Conservation (phyloP, 2,888 invertebrate species). For the Sarcophaga rosellei region DNA sequence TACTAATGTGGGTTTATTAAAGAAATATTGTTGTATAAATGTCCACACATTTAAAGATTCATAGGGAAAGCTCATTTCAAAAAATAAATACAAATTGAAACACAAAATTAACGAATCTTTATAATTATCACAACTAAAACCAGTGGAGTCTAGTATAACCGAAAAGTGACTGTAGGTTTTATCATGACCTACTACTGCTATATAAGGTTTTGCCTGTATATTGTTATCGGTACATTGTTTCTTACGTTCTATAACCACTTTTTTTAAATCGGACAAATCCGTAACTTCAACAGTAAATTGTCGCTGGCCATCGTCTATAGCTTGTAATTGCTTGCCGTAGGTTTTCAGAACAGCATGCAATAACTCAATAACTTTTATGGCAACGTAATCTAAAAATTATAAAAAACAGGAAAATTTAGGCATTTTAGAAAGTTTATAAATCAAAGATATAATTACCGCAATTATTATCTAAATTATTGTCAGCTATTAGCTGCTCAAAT, state of each 20-base stretch:
- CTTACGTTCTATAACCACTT: slow-evolving; percentile 56
- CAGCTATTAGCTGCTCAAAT: slow-evolving; percentile 37
- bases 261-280: slow-evolving; percentile 40
- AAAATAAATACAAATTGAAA: slow-evolving; percentile 59
- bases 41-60: slow-evolving; percentile 48
- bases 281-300: slow-evolving; percentile 49
- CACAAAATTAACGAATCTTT: slow-evolving; percentile 53
- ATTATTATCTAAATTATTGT: neutral
- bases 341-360: slow-evolving; percentile 36
- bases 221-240: slow-evolving; percentile 35
- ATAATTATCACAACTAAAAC: slow-evolving; percentile 57
- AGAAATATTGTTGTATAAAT: slow-evolving; percentile 59
- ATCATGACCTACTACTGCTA: slow-evolving; percentile 48
- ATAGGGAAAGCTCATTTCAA: slow-evolving; percentile 48
- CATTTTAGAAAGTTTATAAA: neutral
- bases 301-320: slow-evolving; percentile 33
- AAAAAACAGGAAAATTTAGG: neutral
- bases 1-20: slow-evolving; percentile 47
- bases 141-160: slow-evolving; percentile 50
- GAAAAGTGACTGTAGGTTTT: slow-evolving; percentile 49
- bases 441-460: slow-evolving; percentile 16
- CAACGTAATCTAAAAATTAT: slow-evolving; percentile 26
- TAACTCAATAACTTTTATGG: slow-evolving; percentile 42
- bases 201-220: slow-evolving; percentile 50
- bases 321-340: neutral